Evolutionary conservation across 2,113 vertebrate species (phyloP).

Genomic region (Elaphurus davidianus): DNA sequence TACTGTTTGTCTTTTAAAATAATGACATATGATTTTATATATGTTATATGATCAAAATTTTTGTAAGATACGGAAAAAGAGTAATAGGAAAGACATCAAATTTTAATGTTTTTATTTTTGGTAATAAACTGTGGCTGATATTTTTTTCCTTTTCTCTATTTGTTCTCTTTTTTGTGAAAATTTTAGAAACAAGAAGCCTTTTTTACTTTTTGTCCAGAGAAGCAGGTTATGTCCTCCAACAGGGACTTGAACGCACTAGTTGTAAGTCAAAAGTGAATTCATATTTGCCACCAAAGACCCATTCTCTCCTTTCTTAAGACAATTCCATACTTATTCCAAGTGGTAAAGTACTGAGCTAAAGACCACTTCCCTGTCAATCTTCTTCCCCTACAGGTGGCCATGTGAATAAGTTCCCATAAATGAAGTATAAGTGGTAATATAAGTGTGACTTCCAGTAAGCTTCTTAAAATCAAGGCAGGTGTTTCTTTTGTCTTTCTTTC

Average conservation of each 20-base stretch:
- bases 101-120: background rate
- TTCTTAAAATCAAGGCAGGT: background rate
- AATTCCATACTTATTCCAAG: background rate
- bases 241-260: background rate
- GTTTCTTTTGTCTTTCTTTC: background rate
- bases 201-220: background rate
- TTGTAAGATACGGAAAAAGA: background rate
- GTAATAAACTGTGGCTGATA: background rate
- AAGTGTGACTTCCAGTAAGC: background rate
- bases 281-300: background rate
- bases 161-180: background rate
- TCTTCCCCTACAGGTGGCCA: accelerated
- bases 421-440: background rate
- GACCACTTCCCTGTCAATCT: background rate
- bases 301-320: background rate
- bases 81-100: background rate
- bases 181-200: background rate
- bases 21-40: background rate
- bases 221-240: background rate
- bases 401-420: background rate
- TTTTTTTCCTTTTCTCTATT: background rate
- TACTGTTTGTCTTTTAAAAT: background rate
- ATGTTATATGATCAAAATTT: background rate
- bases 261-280: background rate
- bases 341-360: background rate